These are phyloP conservation scores for Saturnia pavonia DNA, from an alignment of 2,888 invertebrate species.

Conservation along the genomic window DNA sequence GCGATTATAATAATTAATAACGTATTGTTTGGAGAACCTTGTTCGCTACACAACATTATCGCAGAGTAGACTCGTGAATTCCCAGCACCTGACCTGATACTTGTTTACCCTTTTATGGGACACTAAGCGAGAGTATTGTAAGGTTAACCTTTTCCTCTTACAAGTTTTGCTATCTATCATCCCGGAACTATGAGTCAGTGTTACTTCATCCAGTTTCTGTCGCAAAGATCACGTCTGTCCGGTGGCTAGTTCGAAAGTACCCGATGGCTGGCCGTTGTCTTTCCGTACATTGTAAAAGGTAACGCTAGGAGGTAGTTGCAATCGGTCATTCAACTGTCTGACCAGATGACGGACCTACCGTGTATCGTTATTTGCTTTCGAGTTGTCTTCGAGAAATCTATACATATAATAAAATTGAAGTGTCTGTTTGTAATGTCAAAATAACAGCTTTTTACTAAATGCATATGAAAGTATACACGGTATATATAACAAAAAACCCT, in stretches of 20 bases:
- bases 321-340: conserved; percentile 53
- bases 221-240: conserved; percentile 27
- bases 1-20: not conserved
- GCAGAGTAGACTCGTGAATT: conserved; percentile 9
- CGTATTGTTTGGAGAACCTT: not conserved
- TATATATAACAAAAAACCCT: too few species aligned
- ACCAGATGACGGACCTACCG: conserved; percentile 31
- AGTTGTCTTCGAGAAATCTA: conserved; percentile 23
- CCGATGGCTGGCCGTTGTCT: conserved; percentile 38
- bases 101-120: conserved; percentile 4
- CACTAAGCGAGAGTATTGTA: conserved; percentile 6
- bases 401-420: not conserved
- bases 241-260: conserved; percentile 41
- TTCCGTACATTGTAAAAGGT: conserved; percentile 43
- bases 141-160: conserved; percentile 9
- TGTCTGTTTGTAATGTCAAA: too few species aligned
- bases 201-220: conserved; percentile 28
- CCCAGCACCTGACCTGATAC: conserved; percentile 4
- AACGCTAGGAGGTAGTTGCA: conserved; percentile 30
- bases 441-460: too few species aligned
- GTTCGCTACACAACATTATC: not conserved
- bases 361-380: conserved; percentile 27
- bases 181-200: conserved; percentile 29
- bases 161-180: conserved; percentile 9
- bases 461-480: too few species aligned